Conservation (phyloP, 2,888 invertebrate species). For the Watsonalla cultraria region DNA sequence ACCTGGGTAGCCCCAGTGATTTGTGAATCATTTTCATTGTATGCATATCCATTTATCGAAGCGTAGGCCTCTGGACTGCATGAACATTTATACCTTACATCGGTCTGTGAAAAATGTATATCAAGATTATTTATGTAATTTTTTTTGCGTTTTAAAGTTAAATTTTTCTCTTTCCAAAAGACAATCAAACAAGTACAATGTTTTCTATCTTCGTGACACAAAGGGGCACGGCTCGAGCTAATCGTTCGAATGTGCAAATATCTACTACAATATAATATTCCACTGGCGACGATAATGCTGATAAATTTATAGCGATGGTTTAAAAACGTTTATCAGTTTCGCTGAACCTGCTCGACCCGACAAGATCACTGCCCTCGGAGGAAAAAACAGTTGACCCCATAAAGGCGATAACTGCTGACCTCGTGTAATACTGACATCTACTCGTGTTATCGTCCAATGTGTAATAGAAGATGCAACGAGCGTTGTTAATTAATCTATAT, state of each 20-base stretch:
- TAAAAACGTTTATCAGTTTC: constrained; percentile 24
- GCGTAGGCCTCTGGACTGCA: no score
- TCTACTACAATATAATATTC: background rate
- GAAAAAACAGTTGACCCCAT: constrained; percentile 23
- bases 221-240: background rate
- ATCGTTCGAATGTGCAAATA: background rate
- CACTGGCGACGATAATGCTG: background rate
- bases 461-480: constrained; percentile 17
- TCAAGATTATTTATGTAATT: no score
- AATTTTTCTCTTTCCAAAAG: no score
- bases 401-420: constrained; percentile 21
- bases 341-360: constrained; percentile 19
- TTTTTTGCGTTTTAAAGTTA: no score
- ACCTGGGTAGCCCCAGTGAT: no score
- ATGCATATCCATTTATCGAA: no score
- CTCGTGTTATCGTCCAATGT: constrained; percentile 20
- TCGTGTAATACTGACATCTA: constrained; percentile 17
- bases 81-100: no score
- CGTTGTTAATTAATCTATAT: background rate
- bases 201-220: background rate
- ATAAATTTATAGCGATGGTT: background rate
- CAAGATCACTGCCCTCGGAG: constrained; percentile 29
- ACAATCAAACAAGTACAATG: background rate
- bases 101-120: no score
- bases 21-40: no score